Base-by-base conservation (phyloP, 2,113 vertebrate genomes). In the Dolichallabes microphthalmus region DNA sequence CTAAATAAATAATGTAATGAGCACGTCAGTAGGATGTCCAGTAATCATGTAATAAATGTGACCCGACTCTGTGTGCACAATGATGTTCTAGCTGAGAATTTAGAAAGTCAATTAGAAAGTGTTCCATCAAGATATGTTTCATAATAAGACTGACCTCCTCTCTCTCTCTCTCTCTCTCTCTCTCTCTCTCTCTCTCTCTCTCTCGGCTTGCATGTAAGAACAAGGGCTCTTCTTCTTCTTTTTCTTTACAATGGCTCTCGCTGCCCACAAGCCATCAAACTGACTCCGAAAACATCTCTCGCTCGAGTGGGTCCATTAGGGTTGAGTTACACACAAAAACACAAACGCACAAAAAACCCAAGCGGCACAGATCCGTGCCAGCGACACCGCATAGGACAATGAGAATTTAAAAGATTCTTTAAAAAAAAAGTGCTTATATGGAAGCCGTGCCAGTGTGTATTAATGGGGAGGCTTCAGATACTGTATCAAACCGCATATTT, bases 201-300 rank as follows among this genome's bases (percentile, higher is more conserved):
- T 50, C 45, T 52, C 22, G 7, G 66, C 61, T 39, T 8, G 60
- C 25, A n/a, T 80, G 55, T 57, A 39, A 68, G 39, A 55, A 73
- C 25, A 32, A 19, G 73, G 78, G 75, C 82, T 80, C 69, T 79
- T 30, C 60, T 60, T 11, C 27, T 58, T 39, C 69, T 45, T 45
- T 45, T 45, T 8, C 45, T 87, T 64, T 80, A 79, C 86, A 89
- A 83, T 84, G 85, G 86, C 27, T 82, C 80, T 80, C 68, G 57
- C 78, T 39, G 61, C 79, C 66, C 69, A 80, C 82, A 60, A 79
- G 76, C 61, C 77, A 73, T 86, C 82, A 79, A 83, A 77, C 39
- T 76, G 79, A 82, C 75, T 85, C 82, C 32, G 80, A 88, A 45
- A 85, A 82, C 83, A 83, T 78, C 32, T 87, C 55, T 80, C 63